A percentile compares a stretch with the other conserved stretches of the same genome.
These are phyloP conservation scores for Spilarctia lutea DNA, from an alignment of 2,888 invertebrate genomes.

Conservation along the genomic window DNA sequence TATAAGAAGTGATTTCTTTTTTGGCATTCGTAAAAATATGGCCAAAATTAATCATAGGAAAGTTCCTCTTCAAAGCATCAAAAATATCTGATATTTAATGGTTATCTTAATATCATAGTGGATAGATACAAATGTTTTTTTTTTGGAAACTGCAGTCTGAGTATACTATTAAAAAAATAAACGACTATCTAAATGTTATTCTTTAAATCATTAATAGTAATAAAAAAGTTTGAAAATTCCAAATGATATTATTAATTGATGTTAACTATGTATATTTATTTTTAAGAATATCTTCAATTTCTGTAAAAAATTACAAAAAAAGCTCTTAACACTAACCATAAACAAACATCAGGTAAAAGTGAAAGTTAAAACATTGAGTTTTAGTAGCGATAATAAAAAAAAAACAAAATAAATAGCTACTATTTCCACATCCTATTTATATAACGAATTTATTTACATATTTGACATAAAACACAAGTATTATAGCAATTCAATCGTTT, in stretches of 20 bases:
- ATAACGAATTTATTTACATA: not conserved
- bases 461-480: not conserved
- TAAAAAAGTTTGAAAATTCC: not conserved
- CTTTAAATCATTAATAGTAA: not conserved
- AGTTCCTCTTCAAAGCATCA: constrained; percentile 49
- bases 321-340: not conserved
- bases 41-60: constrained; percentile 40
- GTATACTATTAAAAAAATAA: not conserved
- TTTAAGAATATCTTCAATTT: not conserved
- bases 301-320: not conserved
- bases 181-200: not conserved
- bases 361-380: not conserved
- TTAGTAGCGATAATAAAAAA: not conserved
- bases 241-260: not conserved
- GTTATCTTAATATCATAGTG: constrained; percentile 16
- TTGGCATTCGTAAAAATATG: constrained; percentile 35
- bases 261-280: not conserved
- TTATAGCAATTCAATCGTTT: not conserved
- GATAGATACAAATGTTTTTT: constrained; percentile 21
- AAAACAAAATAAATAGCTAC: not conserved
- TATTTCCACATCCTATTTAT: not conserved
- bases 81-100: constrained; percentile 24
- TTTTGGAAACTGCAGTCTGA: not conserved
- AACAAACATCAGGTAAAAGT: not conserved
- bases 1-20: constrained; percentile 20